Base-by-base conservation (phyloP, 2,113 vertebrate species). In the Rhabdornis inornatus region DNA sequence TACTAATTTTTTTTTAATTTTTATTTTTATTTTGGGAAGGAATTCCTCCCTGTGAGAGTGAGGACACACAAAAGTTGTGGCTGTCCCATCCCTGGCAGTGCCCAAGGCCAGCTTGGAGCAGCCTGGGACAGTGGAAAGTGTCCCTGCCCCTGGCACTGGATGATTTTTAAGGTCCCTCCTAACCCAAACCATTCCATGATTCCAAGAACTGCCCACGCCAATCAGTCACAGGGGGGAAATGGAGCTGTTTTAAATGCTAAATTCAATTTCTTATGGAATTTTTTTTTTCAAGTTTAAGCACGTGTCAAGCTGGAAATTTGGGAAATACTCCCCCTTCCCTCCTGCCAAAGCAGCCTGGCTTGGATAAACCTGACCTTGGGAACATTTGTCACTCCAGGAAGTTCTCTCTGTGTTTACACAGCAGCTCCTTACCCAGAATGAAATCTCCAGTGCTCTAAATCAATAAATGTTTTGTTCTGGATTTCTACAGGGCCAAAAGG, bases 381-480 rank as follows among this genome's bases (percentile, higher is more conserved):
- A 93, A 52, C 50, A 44, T 83, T 93, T 88, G 82, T 93, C 79
- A 60, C 82, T 92, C 61, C 92, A 93, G 93, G 91, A 95, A 96
- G 95, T 83, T 88, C 74, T 94, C 66, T 70, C 78, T 25, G 66
- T 95, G 82, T 96, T 95, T 94, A 69, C 90, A 85, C 20, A 93
- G 78, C 82, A 83, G 61, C 85, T 70, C 81, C 84, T 79, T 12
- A 22, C 78, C 47, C 71, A 44, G 49, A 63, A 59, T 27, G 82
- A 94, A 90, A 91, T 61, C 53, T 47, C 27, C 61, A 60, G 53
- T 0, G 1, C 33, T 35, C 69, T 40, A 16, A 83, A 86, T 93
- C 84, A 95, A 93, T 49, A 65, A 57, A 35, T 31, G 63, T 59
- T 90, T 93, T 90, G 78, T 92, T 90, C 83, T 70, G 76, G 6